Conservation (phyloP, 1,140 invertebrate genomes). For the Nasonia vitripennis region DNA sequence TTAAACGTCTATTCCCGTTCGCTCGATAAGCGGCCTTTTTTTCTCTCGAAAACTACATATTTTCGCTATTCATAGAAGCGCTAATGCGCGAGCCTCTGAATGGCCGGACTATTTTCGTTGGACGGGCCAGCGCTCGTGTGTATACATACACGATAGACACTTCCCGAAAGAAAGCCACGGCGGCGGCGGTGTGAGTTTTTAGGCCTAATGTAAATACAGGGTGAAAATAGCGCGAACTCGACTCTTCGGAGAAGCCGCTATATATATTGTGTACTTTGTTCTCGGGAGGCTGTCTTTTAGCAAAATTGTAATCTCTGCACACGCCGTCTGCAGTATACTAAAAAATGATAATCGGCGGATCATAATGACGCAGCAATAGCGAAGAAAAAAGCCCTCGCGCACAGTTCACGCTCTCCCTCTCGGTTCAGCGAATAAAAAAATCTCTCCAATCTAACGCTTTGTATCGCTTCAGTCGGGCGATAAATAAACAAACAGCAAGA, state of each 20-base stretch:
- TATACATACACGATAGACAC: not conserved
- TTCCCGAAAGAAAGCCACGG: not conserved
- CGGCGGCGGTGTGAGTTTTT: not conserved
- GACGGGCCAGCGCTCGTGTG: not conserved
- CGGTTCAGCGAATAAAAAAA: not conserved
- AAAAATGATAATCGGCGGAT: too few relatives aligned
- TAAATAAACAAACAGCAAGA: not conserved
- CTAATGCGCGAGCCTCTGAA: not conserved
- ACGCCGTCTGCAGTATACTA: too few relatives aligned
- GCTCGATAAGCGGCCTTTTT: not conserved
- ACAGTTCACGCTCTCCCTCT: too few relatives aligned
- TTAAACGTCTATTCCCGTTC: not conserved
- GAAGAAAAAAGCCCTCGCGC: too few relatives aligned
- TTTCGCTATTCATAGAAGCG: conserved; percentile 1
- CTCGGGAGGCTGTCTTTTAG: not conserved
- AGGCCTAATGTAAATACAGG: not conserved
- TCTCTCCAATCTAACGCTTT: too few relatives aligned
- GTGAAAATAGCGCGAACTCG: not conserved
- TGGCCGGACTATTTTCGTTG: not conserved
- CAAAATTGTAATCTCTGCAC: too few relatives aligned
- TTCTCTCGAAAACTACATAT: not conserved
- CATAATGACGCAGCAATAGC: too few relatives aligned
- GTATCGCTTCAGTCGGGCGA: not conserved
- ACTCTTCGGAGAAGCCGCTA: not conserved
- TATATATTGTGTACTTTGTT: not conserved